These are phyloP conservation scores for Enoplosus armatus DNA, from an alignment of 2,797 vertebrate genomes.

Conservation along the genomic window DNA sequence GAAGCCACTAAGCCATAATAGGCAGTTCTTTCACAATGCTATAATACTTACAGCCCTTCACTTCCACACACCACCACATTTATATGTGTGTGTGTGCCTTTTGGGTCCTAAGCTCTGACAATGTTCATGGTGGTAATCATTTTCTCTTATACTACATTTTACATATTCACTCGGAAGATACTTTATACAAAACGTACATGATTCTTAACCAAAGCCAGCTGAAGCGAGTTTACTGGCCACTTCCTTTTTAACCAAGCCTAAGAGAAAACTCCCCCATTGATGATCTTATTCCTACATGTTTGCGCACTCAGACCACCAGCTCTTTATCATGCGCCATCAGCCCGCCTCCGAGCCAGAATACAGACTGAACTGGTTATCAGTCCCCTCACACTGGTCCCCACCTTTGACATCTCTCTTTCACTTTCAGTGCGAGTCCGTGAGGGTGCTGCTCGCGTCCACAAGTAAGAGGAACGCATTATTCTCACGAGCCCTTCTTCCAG, in stretches of 20 bases:
- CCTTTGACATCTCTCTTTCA: conserved; percentile 31
- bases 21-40: neutral
- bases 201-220: neutral
- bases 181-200: neutral
- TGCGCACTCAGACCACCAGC: neutral
- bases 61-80: neutral
- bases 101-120: neutral
- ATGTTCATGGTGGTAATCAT: neutral
- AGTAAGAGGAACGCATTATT: neutral
- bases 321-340: conserved; percentile 50
- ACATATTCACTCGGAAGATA: neutral
- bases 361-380: conserved; percentile 66
- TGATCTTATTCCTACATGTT: neutral
- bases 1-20: no score
- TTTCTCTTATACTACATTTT: neutral
- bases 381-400: conserved; percentile 38
- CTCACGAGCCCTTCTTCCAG: neutral
- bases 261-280: neutral
- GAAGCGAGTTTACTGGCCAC: neutral
- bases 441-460: neutral
- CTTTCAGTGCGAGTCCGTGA: neutral
- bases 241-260: neutral
- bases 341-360: neutral
- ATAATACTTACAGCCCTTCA: neutral
- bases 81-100: neutral